Evolutionary conservation across 2,888 invertebrate genomes (phyloP), one percentile per base, ranked within the genome.

Genomic region (Mythimna albipuncta): DNA sequence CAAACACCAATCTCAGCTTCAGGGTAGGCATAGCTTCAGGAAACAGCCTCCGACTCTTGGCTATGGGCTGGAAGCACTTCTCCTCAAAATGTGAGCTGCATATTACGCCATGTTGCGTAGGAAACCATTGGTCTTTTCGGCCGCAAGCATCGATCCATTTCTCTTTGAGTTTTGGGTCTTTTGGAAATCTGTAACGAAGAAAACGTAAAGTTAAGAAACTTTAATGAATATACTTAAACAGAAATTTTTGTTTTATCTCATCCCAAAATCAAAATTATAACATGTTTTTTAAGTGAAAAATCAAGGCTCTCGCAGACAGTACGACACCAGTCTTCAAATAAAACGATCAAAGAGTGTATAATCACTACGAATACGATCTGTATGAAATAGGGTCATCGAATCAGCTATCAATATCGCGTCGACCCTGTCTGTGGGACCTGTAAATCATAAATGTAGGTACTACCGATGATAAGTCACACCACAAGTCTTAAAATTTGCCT

Each of bases 51-150:
- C 79, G 72, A 9, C 32, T 55, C 44, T 73, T 80, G 0, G 47
- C 1, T 0, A 19, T 5, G 4, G 82, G 83, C 21, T 64, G 66
- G 21, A 62, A 80, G 19, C 52, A 54, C 2, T 55, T 47, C 41
- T 80, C 83, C 13, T 69, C 69, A 44, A 80, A 80, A 57, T 80
- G 80, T 0, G 69, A 57, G 59, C 83, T 80, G 79, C 80, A 80
- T 32, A 80, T 62, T 0, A 13, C 32, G 10, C 69, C 59, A 62
- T 69, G 19, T 11, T 21, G 21, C 16, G 73, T 80, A 2, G 80
- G 80, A 35, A n/a, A 19, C 80, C 80, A 80, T 21, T 54, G 54
- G 0, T 64, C 64, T 6, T 57, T 67, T 3, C 73, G 69, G 11
- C 83, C 83, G 3, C 73, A 78, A 21, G 79, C 79, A 0, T 58